Percentiles rank a stretch among this genome's conserved stretches.
These are phyloP conservation scores for Syrmaticus mikado DNA, from an alignment of 2,113 vertebrate species.

Conservation along the genomic window DNA sequence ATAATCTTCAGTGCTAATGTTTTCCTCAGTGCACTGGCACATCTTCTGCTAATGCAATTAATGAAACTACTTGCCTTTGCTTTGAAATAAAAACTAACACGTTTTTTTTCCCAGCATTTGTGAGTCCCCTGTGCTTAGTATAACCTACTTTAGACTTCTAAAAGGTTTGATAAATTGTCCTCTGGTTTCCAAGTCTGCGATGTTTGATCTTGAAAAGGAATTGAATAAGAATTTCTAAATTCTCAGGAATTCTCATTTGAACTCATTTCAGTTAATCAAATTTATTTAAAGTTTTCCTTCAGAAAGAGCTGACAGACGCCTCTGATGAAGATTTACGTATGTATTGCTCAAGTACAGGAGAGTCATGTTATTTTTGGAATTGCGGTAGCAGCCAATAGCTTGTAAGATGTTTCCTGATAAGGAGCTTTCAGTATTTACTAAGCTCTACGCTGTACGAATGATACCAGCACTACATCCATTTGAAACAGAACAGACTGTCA, in stretches of 20 bases:
- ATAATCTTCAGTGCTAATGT: neutral
- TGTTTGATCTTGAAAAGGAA: neutral
- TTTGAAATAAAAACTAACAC: too few relatives aligned
- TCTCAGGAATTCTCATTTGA: neutral
- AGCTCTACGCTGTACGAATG: neutral
- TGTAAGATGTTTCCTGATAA: neutral
- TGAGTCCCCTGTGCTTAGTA: neutral
- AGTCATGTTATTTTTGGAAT: neutral
- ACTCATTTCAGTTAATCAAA: neutral
- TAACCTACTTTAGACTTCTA: neutral
- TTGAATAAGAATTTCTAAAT: neutral
- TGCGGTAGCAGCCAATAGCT: accelerated
- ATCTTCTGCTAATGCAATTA: neutral
- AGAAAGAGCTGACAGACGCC: neutral
- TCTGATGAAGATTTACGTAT: neutral
- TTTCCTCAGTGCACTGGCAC: neutral
- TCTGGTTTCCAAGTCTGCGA: neutral
- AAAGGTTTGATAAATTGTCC: neutral
- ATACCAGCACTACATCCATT: neutral
- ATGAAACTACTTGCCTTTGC: neutral
- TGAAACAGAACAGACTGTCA: neutral
- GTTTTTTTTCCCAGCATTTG: neutral
- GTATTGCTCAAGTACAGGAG: neutral
- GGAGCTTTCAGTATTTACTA: neutral
- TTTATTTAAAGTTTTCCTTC: neutral